phyloP scores from a whole-genome alignment of 2,797 vertebrate species.

The Rhynchonycteris naso region DNA sequence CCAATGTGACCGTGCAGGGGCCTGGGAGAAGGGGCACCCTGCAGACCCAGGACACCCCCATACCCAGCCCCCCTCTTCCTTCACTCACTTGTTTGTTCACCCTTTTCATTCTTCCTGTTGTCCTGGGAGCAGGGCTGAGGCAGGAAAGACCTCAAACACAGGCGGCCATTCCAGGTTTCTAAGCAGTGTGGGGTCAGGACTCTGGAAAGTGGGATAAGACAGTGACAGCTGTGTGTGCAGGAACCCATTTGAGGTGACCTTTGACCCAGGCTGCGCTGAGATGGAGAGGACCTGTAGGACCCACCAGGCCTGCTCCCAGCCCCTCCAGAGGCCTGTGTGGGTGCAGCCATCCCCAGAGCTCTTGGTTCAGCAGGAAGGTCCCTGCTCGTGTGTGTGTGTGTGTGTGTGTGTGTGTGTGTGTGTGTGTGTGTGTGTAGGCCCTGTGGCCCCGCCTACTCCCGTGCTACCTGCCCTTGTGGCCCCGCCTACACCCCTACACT shows the following conservation, averaged over 20 bases:
- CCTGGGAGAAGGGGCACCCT: not conserved
- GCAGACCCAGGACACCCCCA: not conserved
- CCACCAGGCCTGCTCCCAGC: not conserved
- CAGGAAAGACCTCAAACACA: not conserved
- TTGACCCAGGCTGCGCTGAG: not conserved
- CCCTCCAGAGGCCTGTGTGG: too few species aligned
- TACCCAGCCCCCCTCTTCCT: not conserved
- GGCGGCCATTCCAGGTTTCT: not conserved
- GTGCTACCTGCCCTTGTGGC: rapidly evolving
- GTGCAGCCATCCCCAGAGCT: too few species aligned
- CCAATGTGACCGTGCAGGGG: not conserved
- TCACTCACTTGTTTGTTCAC: too few species aligned
- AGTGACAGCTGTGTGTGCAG: not conserved
- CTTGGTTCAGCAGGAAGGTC: not conserved
- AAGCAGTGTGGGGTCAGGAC: not conserved
- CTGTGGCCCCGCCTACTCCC: not conserved
- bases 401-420: too few species aligned
- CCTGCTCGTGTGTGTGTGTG: too few species aligned
- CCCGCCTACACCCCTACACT: rapidly evolving
- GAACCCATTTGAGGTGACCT: not conserved
- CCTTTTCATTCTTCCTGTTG: not conserved
- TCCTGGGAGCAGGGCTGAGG: not conserved
- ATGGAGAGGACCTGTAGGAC: not conserved
- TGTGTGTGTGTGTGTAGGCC: too few species aligned
- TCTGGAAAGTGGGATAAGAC: rapidly evolving